phyloP scores from a whole-genome alignment of 92 coral and sea anemone species.

The Blastomussa wellsi region DNA sequence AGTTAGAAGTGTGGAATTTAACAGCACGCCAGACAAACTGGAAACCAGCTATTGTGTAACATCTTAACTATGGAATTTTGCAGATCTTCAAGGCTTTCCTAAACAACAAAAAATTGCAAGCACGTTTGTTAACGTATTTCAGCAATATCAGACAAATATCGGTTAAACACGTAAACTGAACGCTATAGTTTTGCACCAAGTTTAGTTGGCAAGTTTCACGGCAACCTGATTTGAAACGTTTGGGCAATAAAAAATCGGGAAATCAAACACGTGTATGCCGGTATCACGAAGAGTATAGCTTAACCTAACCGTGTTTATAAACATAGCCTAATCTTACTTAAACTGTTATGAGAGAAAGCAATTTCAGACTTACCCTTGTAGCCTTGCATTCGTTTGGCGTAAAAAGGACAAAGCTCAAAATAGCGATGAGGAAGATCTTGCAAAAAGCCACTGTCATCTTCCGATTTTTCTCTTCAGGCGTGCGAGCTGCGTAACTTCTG shows the following conservation, averaged over 20 bases:
- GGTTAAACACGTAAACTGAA: too few species aligned
- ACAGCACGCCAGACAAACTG: constrained; percentile 31
- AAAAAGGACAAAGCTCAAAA: not conserved
- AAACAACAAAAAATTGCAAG: too few species aligned
- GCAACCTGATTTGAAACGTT: not conserved
- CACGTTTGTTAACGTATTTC: not conserved
- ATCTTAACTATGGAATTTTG: not conserved
- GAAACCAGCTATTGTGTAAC: not conserved
- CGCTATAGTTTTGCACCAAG: not conserved
- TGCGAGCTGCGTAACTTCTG: not conserved
- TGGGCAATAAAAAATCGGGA: not conserved
- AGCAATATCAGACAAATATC: too few species aligned
- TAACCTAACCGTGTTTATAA: not conserved
- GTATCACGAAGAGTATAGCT: not conserved
- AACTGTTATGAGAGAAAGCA: not conserved
- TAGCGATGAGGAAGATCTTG: constrained; percentile 5
- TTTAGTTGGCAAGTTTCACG: not conserved
- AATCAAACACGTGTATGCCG: not conserved
- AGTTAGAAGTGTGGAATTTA: constrained; percentile 8
- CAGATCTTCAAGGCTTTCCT: not conserved
- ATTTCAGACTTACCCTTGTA: constrained; percentile 21
- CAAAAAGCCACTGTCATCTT: constrained; percentile 18
- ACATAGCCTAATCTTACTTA: not conserved
- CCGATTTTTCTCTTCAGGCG: not conserved
- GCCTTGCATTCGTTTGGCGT: constrained; percentile 7